Percentiles rank a stretch among this genome's conserved stretches.
phyloP scores from a whole-genome alignment of 2,797 vertebrate species.

The Lepilemur septentrionalis region DNA sequence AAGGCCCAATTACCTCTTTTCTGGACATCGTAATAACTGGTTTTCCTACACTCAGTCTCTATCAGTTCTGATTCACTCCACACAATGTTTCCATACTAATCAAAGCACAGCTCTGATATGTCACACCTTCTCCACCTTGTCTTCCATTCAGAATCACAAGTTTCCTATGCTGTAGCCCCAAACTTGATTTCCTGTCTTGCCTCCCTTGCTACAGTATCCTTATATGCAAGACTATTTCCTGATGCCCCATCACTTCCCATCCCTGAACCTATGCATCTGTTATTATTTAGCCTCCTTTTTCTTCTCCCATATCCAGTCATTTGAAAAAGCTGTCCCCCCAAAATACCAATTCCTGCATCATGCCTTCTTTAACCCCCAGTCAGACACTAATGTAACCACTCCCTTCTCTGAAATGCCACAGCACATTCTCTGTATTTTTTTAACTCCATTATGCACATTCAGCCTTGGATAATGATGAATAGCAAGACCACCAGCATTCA shows the following conservation, averaged over 20 bases:
- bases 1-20: neutral
- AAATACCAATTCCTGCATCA: neutral
- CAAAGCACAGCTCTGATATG: neutral
- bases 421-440: constrained; percentile 16
- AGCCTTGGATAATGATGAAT: neutral
- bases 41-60: neutral
- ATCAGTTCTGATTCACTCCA: neutral
- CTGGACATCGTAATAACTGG: neutral
- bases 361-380: neutral
- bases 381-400: neutral
- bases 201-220: neutral
- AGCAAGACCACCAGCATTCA: neutral
- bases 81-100: neutral
- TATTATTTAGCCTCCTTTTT: neutral
- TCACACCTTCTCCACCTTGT: neutral
- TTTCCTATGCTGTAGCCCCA: neutral
- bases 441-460: neutral
- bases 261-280: neutral
- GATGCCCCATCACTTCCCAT: neutral
- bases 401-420: neutral
- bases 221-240: neutral
- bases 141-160: neutral
- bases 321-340: neutral
- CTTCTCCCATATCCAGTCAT: neutral
- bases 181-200: neutral